Percentiles rank a stretch among this genome's conserved stretches.
Conservation (phyloP, 2,888 invertebrate species). For the Mimas tiliae region DNA sequence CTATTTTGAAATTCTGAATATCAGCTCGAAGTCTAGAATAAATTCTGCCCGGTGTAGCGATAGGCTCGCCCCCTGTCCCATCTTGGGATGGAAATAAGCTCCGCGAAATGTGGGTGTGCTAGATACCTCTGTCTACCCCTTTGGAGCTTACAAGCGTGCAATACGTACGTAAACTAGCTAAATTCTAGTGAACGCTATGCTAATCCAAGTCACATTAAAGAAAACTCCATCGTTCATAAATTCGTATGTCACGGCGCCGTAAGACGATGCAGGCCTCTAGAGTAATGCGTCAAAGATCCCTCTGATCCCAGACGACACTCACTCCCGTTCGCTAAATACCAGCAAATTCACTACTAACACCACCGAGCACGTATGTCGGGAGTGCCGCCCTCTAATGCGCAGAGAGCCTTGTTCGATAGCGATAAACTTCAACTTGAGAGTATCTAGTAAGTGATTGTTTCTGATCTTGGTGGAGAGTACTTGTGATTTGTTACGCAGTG, state of each 20-base stretch:
- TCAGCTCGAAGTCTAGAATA: no score
- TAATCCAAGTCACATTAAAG: not conserved
- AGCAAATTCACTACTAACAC: slow-evolving; percentile 28
- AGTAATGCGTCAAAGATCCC: slow-evolving; percentile 25
- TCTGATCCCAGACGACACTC: slow-evolving; percentile 29
- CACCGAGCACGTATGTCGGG: slow-evolving; percentile 8
- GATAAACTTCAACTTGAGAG: slow-evolving; percentile 14
- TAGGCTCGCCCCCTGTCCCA: no score
- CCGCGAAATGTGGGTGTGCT: no score
- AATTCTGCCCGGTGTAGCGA: no score
- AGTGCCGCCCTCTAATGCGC: slow-evolving; percentile 1
- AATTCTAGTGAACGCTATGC: not conserved
- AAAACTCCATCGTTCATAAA: not conserved
- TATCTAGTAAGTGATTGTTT: not conserved
- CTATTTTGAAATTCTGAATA: no score
- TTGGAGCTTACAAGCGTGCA: no score
- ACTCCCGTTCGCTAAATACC: slow-evolving; percentile 29
- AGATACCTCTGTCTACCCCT: no score
- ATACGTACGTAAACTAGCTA: no score
- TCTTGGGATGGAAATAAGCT: no score
- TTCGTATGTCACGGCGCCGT: not conserved
- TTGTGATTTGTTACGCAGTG: no score
- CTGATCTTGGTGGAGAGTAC: not conserved
- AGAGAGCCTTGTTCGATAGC: not conserved
- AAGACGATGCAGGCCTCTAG: slow-evolving; percentile 9